phyloP scores from a whole-genome alignment of 1,140 invertebrate genomes.

The Artemia franciscana region DNA sequence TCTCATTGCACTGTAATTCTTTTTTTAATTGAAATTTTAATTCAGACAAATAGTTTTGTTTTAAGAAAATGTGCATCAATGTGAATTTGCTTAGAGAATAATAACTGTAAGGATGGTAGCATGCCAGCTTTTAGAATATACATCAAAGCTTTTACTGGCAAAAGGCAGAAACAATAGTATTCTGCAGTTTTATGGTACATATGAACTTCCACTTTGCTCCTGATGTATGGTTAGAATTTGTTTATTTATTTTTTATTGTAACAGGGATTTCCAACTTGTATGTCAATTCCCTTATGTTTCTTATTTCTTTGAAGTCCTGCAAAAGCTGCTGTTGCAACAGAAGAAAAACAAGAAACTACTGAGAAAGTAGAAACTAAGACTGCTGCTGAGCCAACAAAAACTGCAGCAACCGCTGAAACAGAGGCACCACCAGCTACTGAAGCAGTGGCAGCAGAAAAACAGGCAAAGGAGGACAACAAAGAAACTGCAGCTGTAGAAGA shows the following conservation, averaged over 20 bases:
- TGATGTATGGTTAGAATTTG: not conserved
- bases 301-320: not conserved
- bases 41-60: too few species aligned
- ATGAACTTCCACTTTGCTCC: not conserved
- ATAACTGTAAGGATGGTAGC: too few species aligned
- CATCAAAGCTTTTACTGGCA: too few species aligned
- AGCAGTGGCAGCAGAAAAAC: not conserved
- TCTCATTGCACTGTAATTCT: too few species aligned
- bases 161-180: too few species aligned
- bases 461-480: not conserved
- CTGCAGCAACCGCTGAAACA: not conserved
- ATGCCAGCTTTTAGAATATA: too few species aligned
- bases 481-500: not conserved
- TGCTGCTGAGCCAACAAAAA: not conserved
- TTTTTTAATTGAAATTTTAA: too few species aligned
- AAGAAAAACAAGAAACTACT: not conserved
- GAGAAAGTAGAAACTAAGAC: not conserved
- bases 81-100: too few species aligned
- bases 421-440: not conserved
- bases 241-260: not conserved
- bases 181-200: not conserved
- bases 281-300: not conserved
- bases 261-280: not conserved
- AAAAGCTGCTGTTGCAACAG: not conserved
- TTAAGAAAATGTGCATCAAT: too few species aligned